Evolutionary conservation across 1,140 invertebrate genomes (phyloP), one percentile per base, ranked within the genome.

Genomic region (Andricus grossulariae): DNA sequence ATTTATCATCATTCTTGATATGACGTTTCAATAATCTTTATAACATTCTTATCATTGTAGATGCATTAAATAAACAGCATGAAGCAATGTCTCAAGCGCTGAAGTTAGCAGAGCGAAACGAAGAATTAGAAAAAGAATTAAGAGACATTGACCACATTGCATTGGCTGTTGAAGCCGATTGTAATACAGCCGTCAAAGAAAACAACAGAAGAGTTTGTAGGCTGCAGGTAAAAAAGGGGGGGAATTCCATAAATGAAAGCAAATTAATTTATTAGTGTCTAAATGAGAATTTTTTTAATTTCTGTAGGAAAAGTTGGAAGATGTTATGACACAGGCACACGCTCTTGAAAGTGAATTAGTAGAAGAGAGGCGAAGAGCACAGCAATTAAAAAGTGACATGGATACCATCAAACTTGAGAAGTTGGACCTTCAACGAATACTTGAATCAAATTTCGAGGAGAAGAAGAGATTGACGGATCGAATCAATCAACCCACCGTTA

Each of bases 71-170:
- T 77, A 95, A 95, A 83, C 94, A 95, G 87, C 95, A 95, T 87
- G 95, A 95, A 87, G 95, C 95, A 15, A 95, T 95, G 94, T 88
- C 93, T 21, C 89, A 94, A 84, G 94, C 95, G 45, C 87, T 95
- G 66, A 92, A 92, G 87, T 91, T 95, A 80, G 94, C 94, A 19
- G 93, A 95, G 82, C 92, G 94, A 85, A 95, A 95, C 84, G 93
- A 93, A 86, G 86, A 89, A 73, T 86, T 95, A 32, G 93, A 95
- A 89, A 93, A 94, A 83, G 94, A 95, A 89, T 83, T 95, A 73
- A 92, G 92, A 85, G 94, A 94, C 84, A 93, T 95, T 74, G 95
- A 95, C 87, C 89, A 92, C 80, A 92, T 95, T 82, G 94, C 94
- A 25, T 89, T 95, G 81, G 93, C 93, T 81, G 93, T 95, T 72